Evolutionary conservation across 2,113 vertebrate species (phyloP).

Genomic region (Calyptommatus sinebrachiatus): DNA sequence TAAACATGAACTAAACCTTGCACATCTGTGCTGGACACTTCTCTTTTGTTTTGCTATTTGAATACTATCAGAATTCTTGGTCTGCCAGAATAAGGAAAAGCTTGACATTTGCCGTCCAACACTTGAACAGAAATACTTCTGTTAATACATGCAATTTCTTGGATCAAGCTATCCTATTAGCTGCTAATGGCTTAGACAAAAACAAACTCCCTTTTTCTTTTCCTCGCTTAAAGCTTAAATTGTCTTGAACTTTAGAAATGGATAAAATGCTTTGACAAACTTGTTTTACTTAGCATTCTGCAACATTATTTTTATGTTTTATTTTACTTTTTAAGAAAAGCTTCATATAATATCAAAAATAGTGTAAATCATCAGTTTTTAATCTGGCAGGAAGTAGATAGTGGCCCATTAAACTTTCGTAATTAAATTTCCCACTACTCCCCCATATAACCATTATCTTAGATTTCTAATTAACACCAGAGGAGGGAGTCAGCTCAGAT

Average conservation of each 20-base stretch:
- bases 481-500: conserved; percentile 96
- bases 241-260: conserved; percentile 40
- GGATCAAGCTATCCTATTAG: neutral
- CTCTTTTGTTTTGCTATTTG: no score
- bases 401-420: conserved; percentile 91
- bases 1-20: no score
- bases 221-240: conserved; percentile 22
- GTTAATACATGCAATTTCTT: neutral
- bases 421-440: conserved; percentile 95
- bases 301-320: conserved; percentile 52
- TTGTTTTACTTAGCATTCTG: conserved; percentile 59
- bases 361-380: conserved; percentile 90
- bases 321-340: conserved; percentile 41
- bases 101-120: no score
- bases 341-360: conserved; percentile 70
- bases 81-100: no score
- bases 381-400: conserved; percentile 87
- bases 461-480: conserved; percentile 96
- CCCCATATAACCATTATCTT: conserved; percentile 93
- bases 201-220: neutral
- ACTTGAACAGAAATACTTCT: neutral
- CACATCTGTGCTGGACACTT: no score
- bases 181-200: neutral
- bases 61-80: no score
- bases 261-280: conserved; percentile 52